These are phyloP conservation scores for Arvicola amphibius DNA, from an alignment of 2,797 vertebrate genomes.

Conservation along the genomic window DNA sequence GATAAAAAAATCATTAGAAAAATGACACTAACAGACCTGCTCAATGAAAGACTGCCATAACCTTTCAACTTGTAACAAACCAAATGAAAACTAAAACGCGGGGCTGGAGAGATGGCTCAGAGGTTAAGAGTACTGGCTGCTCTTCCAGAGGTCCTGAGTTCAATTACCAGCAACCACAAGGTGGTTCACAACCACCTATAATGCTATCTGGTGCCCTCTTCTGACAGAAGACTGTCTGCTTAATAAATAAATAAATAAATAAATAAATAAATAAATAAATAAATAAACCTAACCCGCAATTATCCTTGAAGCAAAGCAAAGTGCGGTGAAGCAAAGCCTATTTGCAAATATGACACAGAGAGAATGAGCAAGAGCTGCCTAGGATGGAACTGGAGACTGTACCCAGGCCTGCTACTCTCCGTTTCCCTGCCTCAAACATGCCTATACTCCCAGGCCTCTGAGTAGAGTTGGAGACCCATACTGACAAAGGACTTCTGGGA, in stretches of 20 bases:
- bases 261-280: no score
- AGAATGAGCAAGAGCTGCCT: not conserved
- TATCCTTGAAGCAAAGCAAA: not conserved
- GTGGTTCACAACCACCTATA: no score
- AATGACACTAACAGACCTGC: not conserved
- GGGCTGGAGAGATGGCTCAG: no score
- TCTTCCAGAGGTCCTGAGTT: no score
- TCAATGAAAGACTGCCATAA: not conserved
- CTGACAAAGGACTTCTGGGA: not conserved
- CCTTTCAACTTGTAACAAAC: not conserved
- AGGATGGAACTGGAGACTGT: not conserved
- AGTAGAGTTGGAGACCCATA: not conserved
- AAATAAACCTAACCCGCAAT: not conserved
- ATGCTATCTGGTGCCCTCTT: no score
- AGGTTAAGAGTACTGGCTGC: no score
- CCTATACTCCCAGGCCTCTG: not conserved
- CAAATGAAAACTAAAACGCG: not conserved
- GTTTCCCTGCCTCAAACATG: not conserved
- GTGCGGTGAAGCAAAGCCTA: not conserved
- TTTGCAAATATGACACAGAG: not conserved
- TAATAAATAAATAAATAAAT: no score
- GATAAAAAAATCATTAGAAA: not conserved
- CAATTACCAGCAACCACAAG: no score
- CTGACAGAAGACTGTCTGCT: no score
- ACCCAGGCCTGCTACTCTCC: not conserved